These are phyloP conservation scores for Burhinus bistriatus DNA, from an alignment of 2,113 vertebrate species.

Conservation along the genomic window DNA sequence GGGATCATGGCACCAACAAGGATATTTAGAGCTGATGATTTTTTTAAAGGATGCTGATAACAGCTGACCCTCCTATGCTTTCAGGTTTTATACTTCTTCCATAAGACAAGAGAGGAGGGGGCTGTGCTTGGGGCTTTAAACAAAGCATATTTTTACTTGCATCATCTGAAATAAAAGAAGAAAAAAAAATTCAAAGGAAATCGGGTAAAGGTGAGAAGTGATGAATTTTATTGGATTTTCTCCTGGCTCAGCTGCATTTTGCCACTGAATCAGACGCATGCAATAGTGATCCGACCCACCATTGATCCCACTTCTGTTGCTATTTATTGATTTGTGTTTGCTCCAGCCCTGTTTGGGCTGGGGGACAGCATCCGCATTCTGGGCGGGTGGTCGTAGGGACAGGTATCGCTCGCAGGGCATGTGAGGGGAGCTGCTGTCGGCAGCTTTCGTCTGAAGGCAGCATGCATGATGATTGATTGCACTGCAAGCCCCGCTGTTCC, in stretches of 20 bases:
- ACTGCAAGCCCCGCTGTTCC: slow-evolving; percentile 44
- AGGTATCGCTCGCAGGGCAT: background rate
- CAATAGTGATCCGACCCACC: accelerated
- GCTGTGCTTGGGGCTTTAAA: background rate
- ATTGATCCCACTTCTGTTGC: background rate
- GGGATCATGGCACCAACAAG: background rate
- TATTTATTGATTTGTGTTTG: background rate
- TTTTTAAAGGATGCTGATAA: background rate
- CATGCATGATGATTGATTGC: slow-evolving; percentile 39
- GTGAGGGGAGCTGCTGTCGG: background rate
- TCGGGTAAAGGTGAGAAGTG: background rate
- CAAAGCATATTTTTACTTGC: background rate
- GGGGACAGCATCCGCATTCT: background rate
- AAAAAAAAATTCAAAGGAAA: background rate
- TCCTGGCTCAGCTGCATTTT: background rate
- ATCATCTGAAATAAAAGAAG: background rate
- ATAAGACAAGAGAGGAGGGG: background rate
- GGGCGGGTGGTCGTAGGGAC: background rate
- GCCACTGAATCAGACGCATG: background rate
- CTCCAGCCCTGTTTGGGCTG: background rate
- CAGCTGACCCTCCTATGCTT: background rate
- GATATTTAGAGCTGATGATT: background rate
- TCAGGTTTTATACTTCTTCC: background rate
- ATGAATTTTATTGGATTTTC: background rate
- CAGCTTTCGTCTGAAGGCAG: background rate